Evolutionary conservation across 2,888 invertebrate species (phyloP).

Genomic region (Halictus quadricinctus): DNA sequence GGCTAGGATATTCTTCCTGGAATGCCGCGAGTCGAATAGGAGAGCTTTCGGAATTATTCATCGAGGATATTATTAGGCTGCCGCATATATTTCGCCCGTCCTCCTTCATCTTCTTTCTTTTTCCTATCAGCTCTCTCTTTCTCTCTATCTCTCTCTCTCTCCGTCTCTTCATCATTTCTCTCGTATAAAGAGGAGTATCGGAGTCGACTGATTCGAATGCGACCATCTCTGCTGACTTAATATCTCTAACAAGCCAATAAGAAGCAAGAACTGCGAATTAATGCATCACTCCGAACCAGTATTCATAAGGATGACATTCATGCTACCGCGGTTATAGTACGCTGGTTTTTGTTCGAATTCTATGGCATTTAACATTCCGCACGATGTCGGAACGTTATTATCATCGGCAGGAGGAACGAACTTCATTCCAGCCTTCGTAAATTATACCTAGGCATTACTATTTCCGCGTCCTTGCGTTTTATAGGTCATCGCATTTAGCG

Average conservation of each 20-base stretch:
- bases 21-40: neutral
- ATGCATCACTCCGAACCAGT: neutral
- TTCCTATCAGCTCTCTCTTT: neutral
- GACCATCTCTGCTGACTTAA: neutral
- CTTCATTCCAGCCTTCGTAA: neutral
- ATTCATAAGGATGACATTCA: neutral
- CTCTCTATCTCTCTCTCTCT: neutral
- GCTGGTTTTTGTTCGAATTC: neutral
- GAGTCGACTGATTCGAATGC: neutral
- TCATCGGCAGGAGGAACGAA: neutral
- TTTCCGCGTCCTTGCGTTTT: neutral
- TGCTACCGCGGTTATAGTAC: neutral
- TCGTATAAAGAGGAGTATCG: neutral
- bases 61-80: neutral
- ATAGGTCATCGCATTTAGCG: neutral
- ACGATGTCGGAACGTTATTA: neutral
- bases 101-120: neutral
- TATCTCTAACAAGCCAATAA: neutral
- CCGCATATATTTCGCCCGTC: neutral
- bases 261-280: slow-evolving; percentile 17
- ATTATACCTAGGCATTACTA: neutral
- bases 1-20: neutral
- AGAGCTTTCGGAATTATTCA: slow-evolving; percentile 10
- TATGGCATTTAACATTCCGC: neutral
- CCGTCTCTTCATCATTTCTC: neutral